These are phyloP conservation scores for Parnassius smintheus DNA, from an alignment of 2,888 invertebrate genomes.

Conservation along the genomic window DNA sequence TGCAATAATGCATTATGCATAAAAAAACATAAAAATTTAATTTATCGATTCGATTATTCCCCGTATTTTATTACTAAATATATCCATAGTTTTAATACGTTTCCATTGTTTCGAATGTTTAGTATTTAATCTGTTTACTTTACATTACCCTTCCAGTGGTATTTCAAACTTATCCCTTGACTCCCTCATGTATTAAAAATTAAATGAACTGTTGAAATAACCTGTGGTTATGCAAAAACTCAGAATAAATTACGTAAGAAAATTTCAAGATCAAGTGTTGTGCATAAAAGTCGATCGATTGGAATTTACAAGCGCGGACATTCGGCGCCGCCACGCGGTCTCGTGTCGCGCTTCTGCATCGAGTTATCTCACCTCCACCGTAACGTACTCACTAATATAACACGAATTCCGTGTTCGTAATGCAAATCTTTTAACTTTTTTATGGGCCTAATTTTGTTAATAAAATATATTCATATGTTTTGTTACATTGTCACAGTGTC, in stretches of 20 bases:
- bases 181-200: no score
- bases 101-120: no score
- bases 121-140: no score
- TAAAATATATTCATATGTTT: neutral
- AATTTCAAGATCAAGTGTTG: slow-evolving; percentile 10
- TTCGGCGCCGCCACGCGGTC: slow-evolving; percentile 61
- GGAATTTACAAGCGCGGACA: slow-evolving; percentile 33
- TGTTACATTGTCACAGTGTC: neutral
- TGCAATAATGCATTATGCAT: slow-evolving; percentile 58
- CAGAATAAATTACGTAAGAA: neutral
- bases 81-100: neutral
- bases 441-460: slow-evolving; percentile 10
- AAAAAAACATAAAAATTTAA: slow-evolving; percentile 48
- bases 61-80: neutral
- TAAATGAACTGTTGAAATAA: no score
- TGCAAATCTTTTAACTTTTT: slow-evolving; percentile 1
- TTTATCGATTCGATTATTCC: slow-evolving; percentile 23
- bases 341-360: slow-evolving; percentile 40
- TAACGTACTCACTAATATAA: slow-evolving; percentile 17
- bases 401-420: slow-evolving; percentile 8
- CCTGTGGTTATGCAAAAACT: neutral
- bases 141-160: no score
- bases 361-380: slow-evolving; percentile 38
- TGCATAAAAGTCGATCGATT: slow-evolving; percentile 30
- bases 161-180: no score